Conservation (phyloP, 2,113 vertebrate species). For the Atherinomorus stipes region DNA sequence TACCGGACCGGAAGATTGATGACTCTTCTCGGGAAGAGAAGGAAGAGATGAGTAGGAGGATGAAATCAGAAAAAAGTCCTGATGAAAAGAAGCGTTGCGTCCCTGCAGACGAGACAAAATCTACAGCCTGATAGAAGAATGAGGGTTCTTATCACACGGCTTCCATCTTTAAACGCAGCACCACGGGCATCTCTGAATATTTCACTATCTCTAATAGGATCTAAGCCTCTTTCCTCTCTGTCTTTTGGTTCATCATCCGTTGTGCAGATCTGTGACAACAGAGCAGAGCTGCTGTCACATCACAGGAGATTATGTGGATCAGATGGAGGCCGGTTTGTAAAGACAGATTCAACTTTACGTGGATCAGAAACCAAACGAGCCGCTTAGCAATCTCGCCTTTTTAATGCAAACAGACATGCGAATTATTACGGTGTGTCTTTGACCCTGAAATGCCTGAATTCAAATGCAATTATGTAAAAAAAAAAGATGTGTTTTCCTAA, state of each 20-base stretch:
- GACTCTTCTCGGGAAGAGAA: constrained; percentile 56
- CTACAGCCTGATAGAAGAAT: constrained; percentile 48
- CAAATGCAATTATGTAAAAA: too few relatives aligned
- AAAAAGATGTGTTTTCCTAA: too few relatives aligned
- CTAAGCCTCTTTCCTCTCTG: constrained; percentile 23
- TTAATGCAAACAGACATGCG: not conserved
- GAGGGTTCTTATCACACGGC: constrained; percentile 42
- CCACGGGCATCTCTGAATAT: constrained; percentile 36
- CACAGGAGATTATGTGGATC: constrained; percentile 52
- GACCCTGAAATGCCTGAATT: too few relatives aligned
- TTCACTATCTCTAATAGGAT: constrained; percentile 64
- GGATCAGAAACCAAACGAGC: constrained; percentile 20
- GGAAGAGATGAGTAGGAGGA: constrained; percentile 39
- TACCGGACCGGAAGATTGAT: constrained; percentile 76
- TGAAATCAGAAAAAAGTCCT: constrained; percentile 34
- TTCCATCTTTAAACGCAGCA: constrained; percentile 37
- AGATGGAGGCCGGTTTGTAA: constrained; percentile 52
- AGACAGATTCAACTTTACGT: constrained; percentile 56
- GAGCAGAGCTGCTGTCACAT: constrained; percentile 33
- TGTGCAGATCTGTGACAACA: constrained; percentile 36
- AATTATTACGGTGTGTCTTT: constrained; percentile 34
- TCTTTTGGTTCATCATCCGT: constrained; percentile 34
- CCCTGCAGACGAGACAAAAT: constrained; percentile 31
- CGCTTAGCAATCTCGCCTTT: constrained; percentile 20
- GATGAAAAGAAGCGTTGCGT: constrained; percentile 55